Percentiles rank a stretch among this genome's conserved stretches.
phyloP scores from a whole-genome alignment of 2,888 invertebrate genomes.

The Polyommatus icarus region DNA sequence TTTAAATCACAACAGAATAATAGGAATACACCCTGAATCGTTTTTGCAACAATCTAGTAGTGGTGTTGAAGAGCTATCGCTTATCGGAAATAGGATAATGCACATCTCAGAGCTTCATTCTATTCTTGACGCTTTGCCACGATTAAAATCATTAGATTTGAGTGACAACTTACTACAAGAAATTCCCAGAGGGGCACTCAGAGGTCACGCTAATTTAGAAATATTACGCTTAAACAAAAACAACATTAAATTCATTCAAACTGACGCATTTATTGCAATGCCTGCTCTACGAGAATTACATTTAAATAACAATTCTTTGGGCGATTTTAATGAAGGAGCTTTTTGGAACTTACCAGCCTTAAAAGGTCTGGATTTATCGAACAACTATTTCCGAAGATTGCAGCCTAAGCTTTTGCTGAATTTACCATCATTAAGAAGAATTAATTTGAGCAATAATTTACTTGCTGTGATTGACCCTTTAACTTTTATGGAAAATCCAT shows the following conservation, averaged over 20 bases:
- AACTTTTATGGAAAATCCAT: slow-evolving; percentile 85
- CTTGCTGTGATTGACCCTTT: slow-evolving; percentile 86
- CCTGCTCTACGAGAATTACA: slow-evolving; percentile 90
- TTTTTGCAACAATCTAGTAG: slow-evolving; percentile 87
- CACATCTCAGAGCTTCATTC: slow-evolving; percentile 88
- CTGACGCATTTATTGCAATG: slow-evolving; percentile 91
- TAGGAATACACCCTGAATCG: slow-evolving; percentile 89
- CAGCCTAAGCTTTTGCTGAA: slow-evolving; percentile 87
- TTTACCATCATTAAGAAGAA: slow-evolving; percentile 86
- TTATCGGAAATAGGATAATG: slow-evolving; percentile 88
- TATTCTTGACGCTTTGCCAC: slow-evolving; percentile 87
- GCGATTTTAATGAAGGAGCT: slow-evolving; percentile 85
- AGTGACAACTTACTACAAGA: slow-evolving; percentile 88
- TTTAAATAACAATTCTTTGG: slow-evolving; percentile 90
- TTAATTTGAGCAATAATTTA: slow-evolving; percentile 89
- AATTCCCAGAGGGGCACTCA: slow-evolving; percentile 88
- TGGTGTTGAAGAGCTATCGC: slow-evolving; percentile 87
- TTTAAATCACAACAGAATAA: slow-evolving; percentile 87
- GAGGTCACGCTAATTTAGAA: slow-evolving; percentile 90
- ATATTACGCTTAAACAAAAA: slow-evolving; percentile 91
- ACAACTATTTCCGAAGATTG: slow-evolving; percentile 86
- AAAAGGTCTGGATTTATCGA: slow-evolving; percentile 90
- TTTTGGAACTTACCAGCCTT: slow-evolving; percentile 92
- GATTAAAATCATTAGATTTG: slow-evolving; percentile 88
- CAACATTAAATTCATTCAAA: slow-evolving; percentile 85